Base-by-base conservation (phyloP, 1,140 invertebrate species). In the Pseudomyrmex gracilis region DNA sequence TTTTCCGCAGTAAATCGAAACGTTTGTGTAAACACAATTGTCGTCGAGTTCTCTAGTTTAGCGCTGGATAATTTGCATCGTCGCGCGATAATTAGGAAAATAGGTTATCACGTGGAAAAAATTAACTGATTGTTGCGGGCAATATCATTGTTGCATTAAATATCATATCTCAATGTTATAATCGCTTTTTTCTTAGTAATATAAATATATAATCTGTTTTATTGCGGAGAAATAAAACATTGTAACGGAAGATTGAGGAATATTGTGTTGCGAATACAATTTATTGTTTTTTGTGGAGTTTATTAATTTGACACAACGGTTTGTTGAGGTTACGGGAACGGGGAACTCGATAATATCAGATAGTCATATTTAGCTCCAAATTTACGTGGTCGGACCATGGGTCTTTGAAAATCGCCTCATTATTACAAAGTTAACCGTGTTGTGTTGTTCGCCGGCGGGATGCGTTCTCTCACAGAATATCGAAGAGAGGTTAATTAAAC, bases 401-500 rank as follows among this genome's bases (percentile, higher is more conserved):
- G 53, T 17, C 66, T 80, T 80, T 71, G 76, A 70, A 34, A 80
- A 60, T 71, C 22, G 53, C 43, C 76, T 43, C 64, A 34, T 63
- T 17, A 45, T 34, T 15, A 67, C 70, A 10, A 84, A 84, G 74
- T 67, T 76, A 64, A 57, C 47, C 57, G 57, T 64, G 49, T 34
- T 34, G 34, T 34, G 34, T 34, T 34, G 34, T 61, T 63, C 64
- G 82, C 61, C 51, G 45, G 5, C n/a, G 53, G 34, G 63, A 83
- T 49, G 66, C 20, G 34, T 60, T 51, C 34, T 34, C 34, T 34
- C 12, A 34, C 74, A 45, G 7, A n/a, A 20, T 17, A 53, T 20
- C 57, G 12, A 73, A 24, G 57, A 70, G 57, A 82, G 70, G 53
- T 87, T 87, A 88, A 88, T 88, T 88, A 85, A 71, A 85, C 82